Percentiles rank a stretch among this genome's conserved stretches.
Conservation (phyloP, 1,140 invertebrate species). For the Neuroterus valhalla region DNA sequence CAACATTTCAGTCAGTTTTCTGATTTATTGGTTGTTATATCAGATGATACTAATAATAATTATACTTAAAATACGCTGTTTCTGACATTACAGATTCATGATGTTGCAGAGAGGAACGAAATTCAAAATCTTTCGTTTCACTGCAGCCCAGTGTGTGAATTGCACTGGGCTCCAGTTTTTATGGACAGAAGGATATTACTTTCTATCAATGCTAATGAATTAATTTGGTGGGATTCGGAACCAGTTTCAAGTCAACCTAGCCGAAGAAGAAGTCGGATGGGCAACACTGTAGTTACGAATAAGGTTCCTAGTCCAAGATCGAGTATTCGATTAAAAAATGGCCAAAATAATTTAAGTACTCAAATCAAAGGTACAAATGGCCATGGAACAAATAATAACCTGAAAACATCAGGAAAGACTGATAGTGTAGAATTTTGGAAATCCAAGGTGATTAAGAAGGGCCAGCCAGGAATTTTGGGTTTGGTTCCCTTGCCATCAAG, state of each 20-base stretch:
- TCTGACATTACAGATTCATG: conserved; percentile 60
- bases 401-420: background rate
- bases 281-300: conserved; percentile 53
- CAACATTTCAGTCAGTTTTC: conserved; percentile 62
- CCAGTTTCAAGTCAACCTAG: conserved; percentile 46
- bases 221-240: conserved; percentile 69
- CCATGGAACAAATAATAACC: background rate
- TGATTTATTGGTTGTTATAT: background rate
- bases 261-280: conserved; percentile 56
- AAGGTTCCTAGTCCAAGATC: conserved; percentile 51
- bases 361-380: conserved; percentile 35
- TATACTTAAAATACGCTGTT: background rate
- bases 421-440: conserved; percentile 53
- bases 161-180: conserved; percentile 63
- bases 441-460: conserved; percentile 53
- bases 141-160: conserved; percentile 55
- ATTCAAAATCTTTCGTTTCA: conserved; percentile 57
- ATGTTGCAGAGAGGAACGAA: conserved; percentile 47
- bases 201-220: conserved; percentile 62
- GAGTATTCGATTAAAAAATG: conserved; percentile 40
- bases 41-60: background rate
- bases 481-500: conserved; percentile 62
- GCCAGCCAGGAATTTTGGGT: conserved; percentile 58
- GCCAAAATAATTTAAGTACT: conserved; percentile 39
- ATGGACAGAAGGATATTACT: conserved; percentile 60